phyloP scores from a whole-genome alignment of 2,888 invertebrate genomes.

The Acronicta leporina region DNA sequence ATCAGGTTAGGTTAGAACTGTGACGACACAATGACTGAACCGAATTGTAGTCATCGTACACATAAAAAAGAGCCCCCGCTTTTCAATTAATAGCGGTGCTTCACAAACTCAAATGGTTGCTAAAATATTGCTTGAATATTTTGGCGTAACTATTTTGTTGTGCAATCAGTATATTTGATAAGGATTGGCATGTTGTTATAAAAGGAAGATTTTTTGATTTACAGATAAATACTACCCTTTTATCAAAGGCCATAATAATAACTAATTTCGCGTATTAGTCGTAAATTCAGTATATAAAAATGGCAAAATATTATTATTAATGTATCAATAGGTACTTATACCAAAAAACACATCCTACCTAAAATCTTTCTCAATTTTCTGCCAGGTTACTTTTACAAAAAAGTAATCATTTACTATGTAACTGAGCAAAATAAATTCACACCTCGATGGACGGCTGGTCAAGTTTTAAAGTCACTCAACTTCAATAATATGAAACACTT shows the following conservation, averaged over 20 bases:
- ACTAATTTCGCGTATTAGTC: conserved; percentile 32
- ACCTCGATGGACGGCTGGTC: conserved; percentile 28
- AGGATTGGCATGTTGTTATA: too few species aligned
- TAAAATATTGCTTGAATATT: too few species aligned
- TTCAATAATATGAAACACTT: conserved; percentile 4
- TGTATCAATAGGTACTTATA: conserved; percentile 14
- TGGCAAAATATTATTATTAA: conserved; percentile 46
- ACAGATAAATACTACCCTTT: too few species aligned
- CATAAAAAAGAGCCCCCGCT: too few species aligned
- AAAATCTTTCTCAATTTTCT: conserved; percentile 10
- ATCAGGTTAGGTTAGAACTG: too few species aligned
- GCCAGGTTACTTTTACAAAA: conserved; percentile 20
- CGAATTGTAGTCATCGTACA: too few species aligned
- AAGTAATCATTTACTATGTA: conserved; percentile 31
- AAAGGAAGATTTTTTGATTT: too few species aligned
- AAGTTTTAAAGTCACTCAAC: conserved; percentile 10
- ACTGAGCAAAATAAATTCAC: conserved; percentile 48
- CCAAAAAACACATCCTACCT: conserved; percentile 26
- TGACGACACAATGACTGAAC: too few species aligned
- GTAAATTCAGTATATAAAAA: conserved; percentile 26
- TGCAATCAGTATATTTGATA: too few species aligned
- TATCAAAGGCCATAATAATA: not conserved
- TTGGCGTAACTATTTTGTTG: too few species aligned
- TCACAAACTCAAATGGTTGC: too few species aligned
- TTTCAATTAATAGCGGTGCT: too few species aligned